A percentile compares a stretch with the other conserved stretches of the same genome.
Evolutionary conservation across 2,888 invertebrate genomes (phyloP).

Genomic region (Campoletis raptor): DNA sequence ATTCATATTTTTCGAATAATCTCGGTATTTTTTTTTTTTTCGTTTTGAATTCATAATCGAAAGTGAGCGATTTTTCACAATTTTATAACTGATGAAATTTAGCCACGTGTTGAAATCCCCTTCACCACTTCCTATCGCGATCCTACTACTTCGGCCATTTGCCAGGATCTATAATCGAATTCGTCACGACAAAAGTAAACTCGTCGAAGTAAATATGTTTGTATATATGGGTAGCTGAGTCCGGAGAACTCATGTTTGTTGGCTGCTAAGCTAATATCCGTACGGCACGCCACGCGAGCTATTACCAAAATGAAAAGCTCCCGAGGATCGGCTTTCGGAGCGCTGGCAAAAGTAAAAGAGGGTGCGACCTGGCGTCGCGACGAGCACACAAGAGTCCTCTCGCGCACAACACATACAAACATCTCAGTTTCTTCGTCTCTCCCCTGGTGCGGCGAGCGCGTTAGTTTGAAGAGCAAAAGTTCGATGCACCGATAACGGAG

Average conservation of each 20-base stretch:
- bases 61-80: not conserved
- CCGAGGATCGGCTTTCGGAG: slow-evolving; percentile 62
- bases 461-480: slow-evolving; percentile 32
- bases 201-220: not conserved
- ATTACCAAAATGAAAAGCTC: slow-evolving; percentile 69
- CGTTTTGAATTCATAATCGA: not conserved
- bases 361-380: slow-evolving; percentile 78
- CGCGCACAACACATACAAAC: slow-evolving; percentile 10
- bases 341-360: slow-evolving; percentile 63
- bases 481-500: slow-evolving; percentile 30
- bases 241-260: slow-evolving; percentile 32
- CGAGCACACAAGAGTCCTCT: not conserved
- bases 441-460: not conserved
- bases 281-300: slow-evolving; percentile 60
- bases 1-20: no score
- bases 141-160: slow-evolving; percentile 47
- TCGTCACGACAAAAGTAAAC: slow-evolving; percentile 32
- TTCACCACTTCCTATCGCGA: not conserved
- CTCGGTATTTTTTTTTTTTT: no score
- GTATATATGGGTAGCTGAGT: no score
- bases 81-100: not conserved
- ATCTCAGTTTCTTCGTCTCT: slow-evolving; percentile 2
- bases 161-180: slow-evolving; percentile 49
- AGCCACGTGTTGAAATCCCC: slow-evolving; percentile 9
- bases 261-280: slow-evolving; percentile 63